Base-by-base conservation (phyloP, 2,888 invertebrate genomes). In the Zygaena filipendulae region DNA sequence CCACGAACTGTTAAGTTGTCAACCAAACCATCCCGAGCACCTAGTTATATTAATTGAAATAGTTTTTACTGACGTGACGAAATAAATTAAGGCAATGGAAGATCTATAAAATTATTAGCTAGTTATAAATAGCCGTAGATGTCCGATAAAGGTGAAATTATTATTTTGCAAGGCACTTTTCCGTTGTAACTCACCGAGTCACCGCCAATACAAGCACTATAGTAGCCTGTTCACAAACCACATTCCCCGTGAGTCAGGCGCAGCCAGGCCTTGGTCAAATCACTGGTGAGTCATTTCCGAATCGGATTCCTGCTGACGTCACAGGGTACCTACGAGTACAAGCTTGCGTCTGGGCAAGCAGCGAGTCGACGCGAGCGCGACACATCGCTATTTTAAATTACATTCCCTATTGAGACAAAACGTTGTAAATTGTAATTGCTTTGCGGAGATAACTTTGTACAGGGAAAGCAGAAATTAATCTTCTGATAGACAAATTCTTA, bases 301-400 rank as follows among this genome's bases (percentile, higher is more conserved):
- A 33, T 53, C 49, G 52, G 49, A 66, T 67, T 62, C 67, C 59
- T 57, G 47, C 36, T 69, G 68, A 70, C 72, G 69, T 70, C 69
- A 71, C 59, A 46, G 71, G 70, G 59, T 52, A 44, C 43, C 55
- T 58, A 60, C 54, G 35, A 42, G 52, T 50, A 58, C 54, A 45
- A 7, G 16, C 16, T 7, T 16, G 16, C 16, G 5, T 16, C 16
- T 16, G 16, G 16, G 16, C n/a, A 16, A 6, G 16, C 7, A 7
- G 7, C 16, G 16, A 4, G 16, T 16, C 16, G 16, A 16, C 16
- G 4, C 16, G 16, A 7, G 13, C 27, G 25, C 32, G 26, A 30
- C 32, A 33, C 43, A 35, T 42, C 39, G 52, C 54, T 59, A 60
- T 59, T 59, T 66, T 58, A 53, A 56, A 50, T 48, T 50, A 49